Conservation (phyloP, 2,113 vertebrate species). For the Dromas ardeola region DNA sequence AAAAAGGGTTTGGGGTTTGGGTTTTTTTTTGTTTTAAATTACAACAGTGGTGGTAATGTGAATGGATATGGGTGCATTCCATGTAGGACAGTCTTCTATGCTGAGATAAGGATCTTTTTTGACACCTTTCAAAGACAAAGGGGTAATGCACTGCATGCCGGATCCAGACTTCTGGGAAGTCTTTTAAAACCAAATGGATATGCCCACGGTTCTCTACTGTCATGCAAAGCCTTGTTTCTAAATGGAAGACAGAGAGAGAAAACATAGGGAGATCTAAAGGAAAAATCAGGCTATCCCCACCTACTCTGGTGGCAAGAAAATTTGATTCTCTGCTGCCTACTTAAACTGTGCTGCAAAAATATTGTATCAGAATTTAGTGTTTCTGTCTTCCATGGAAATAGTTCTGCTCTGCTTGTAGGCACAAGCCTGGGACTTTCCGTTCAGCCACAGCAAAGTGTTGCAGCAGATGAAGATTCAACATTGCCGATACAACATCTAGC, state of each 20-base stretch:
- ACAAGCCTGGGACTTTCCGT: fast-evolving
- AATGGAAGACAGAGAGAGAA: background rate
- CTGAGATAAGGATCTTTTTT: background rate
- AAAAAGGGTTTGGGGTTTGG: background rate
- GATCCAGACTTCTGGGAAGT: background rate
- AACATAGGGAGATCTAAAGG: background rate
- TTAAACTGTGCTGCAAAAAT: background rate
- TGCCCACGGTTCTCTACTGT: background rate
- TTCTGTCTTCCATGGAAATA: background rate
- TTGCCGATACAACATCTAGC: no score
- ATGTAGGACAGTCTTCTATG: fast-evolving
- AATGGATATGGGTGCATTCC: background rate
- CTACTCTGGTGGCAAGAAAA: background rate
- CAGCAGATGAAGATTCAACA: background rate
- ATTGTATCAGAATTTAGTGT: background rate
- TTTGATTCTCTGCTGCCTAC: background rate
- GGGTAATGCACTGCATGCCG: background rate
- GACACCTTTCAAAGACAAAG: background rate
- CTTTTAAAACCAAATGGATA: background rate
- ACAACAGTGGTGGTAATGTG: background rate
- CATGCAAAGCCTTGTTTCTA: background rate
- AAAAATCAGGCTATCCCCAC: fast-evolving
- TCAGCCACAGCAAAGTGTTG: background rate
- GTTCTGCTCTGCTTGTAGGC: background rate
- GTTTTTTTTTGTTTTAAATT: background rate